Evolutionary conservation across 2,888 invertebrate species (phyloP), one percentile per base, ranked within the genome.

Genomic region (Frankliniella intonsa): DNA sequence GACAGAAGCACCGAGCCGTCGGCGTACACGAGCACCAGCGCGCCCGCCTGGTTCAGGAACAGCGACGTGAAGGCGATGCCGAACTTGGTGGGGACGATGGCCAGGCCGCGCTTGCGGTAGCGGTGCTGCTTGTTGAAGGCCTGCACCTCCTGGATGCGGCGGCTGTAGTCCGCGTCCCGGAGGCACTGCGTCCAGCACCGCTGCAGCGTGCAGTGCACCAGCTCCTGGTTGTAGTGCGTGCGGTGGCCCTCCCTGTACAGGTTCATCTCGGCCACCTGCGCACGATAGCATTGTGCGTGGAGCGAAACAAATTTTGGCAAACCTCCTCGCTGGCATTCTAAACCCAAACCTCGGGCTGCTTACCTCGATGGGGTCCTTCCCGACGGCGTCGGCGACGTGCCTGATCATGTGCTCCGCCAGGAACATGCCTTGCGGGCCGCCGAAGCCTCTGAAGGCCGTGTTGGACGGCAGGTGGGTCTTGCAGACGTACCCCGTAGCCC

Each of bases 371-470:
- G 91, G 89, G 84, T 92, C 91, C 84, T 92, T 91, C 0, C 91
- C 90, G 38, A 96, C 88, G 85, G 90, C 91, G 55, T 90, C 90
- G 0, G 97, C 96, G 19, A 97, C 90, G 84, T 95, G 93, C 84
- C 93, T 90, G 69, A 95, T 90, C 85, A 95, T 93, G 84, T 90
- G 91, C 88, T 97, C 97, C 0, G 92, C 94, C 1, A 93, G 91
- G 86, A 95, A 94, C 96, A 97, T 96, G 50, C 94, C 96, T 87
- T 97, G 97, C 0, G 97, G 97, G 0, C 93, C 96, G 10, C 97
- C 97, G 86, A 97, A 97, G 2, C 97, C 97, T 85, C 98, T 90
- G 86, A 97, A 98, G 0, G 98, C 98, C 0, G 97, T 98, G 87
- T 97, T 97, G 0, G 97, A 96, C 0, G 97, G 93, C 81, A 96